Evolutionary conservation across 2,888 invertebrate genomes (phyloP), one percentile per base, ranked within the genome.

Genomic region (Zaprionus lineosus): DNA sequence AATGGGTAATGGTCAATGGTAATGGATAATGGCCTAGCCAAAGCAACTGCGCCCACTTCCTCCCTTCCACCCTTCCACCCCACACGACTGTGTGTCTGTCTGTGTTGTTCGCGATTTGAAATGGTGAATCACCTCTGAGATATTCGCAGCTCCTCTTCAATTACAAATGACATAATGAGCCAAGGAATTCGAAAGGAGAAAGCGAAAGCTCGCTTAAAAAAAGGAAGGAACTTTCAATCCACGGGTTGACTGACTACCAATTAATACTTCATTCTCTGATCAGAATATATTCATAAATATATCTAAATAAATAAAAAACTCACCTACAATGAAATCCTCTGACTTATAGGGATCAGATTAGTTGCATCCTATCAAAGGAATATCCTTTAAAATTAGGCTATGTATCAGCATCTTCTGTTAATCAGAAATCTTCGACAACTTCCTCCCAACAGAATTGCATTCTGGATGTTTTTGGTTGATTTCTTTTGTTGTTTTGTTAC

Each of bases 141-240:
- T 52, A 50, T 64, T 75, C 46, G 18, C 40, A 24, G 43, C 55
- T 36, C 12, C 33, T 39, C 47, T 56, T 65, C 83, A 75, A 83
- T 79, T 68, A 58, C 46, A 61, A 51, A 8, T 79, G 77, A 72
- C 77, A 83, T 69, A 75, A 78, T 46, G 39, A 5, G 6, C 8
- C 2, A 3, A 7, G 11, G 5, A n/a, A 6, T 19, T 9, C 2
- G 26, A 26, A 6, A n/a, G 40, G 3, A n/a, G 8, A 24, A 24
- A 24, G 6, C 6, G 6, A 8, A 7, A 3, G n/a, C n/a, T 24
- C n/a, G 6, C 24, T n/a, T n/a, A n/a, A n/a, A n/a, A n/a, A n/a
- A n/a, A n/a, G n/a, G n/a, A n/a, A n/a, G n/a, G n/a, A n/a, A 24
- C 24, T 24, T 24, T 21, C 7, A 21, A 21, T 21, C 7, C 7